A percentile compares a stretch with the other conserved stretches of the same genome.
phyloP scores from a whole-genome alignment of 2,888 invertebrate genomes.

The Tenthredo distinguenda region DNA sequence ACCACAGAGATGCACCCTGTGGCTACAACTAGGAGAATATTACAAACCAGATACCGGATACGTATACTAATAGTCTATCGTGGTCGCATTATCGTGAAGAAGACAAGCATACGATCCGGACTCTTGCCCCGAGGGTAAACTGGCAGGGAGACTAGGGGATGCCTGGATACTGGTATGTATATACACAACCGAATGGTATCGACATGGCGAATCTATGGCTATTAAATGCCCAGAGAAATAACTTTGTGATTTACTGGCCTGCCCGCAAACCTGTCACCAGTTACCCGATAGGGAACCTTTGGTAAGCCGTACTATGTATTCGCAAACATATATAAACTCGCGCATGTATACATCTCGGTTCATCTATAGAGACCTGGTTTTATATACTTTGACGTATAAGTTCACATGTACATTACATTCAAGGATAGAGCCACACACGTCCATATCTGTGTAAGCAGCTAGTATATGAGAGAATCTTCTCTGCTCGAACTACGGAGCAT shows the following conservation, averaged over 20 bases:
- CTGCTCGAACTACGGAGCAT: background rate
- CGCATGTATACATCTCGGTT: background rate
- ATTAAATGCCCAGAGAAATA: constrained; percentile 46
- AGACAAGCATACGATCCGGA: constrained; percentile 8
- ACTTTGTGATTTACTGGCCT: constrained; percentile 42
- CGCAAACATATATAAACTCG: background rate
- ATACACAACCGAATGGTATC: constrained; percentile 39
- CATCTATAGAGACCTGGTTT: background rate
- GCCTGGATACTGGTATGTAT: background rate
- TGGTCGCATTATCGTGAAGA: background rate
- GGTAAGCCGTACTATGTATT: background rate
- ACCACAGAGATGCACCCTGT: background rate
- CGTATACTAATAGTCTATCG: constrained; percentile 1
- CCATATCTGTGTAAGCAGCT: background rate
- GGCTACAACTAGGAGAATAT: background rate
- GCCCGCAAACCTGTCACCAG: constrained; percentile 29
- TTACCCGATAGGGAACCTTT: constrained; percentile 36
- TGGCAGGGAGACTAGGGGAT: background rate
- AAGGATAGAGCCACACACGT: background rate
- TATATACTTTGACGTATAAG: background rate
- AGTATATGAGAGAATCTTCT: background rate
- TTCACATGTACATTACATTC: background rate
- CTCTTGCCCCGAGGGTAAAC: constrained; percentile 9
- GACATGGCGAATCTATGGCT: constrained; percentile 41
- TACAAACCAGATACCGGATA: constrained; percentile 10